Evolutionary conservation across 2,888 invertebrate genomes (phyloP).

Genomic region (Machimus atricapillus): DNA sequence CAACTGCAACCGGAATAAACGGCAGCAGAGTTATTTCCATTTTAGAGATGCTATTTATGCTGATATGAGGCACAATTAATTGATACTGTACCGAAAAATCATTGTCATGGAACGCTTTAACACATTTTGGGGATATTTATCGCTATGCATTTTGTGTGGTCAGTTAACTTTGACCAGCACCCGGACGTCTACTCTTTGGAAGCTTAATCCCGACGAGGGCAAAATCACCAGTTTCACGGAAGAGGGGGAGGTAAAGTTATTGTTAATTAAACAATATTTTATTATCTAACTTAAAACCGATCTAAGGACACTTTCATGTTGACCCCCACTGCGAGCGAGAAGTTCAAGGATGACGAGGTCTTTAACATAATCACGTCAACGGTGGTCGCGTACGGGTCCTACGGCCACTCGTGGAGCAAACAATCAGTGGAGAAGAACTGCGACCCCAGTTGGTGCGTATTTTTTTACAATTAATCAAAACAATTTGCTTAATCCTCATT

Average conservation of each 20-base stretch:
- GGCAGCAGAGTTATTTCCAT: neutral
- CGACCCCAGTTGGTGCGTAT: slow-evolving; percentile 48
- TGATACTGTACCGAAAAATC: neutral
- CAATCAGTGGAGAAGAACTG: slow-evolving; percentile 59
- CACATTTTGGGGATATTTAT: slow-evolving; percentile 51
- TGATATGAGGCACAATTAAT: neutral
- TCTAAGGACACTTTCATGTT: slow-evolving; percentile 48
- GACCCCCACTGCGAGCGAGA: slow-evolving; percentile 47
- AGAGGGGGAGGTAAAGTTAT: slow-evolving; percentile 46
- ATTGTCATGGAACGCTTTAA: slow-evolving; percentile 45
- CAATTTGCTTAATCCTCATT: neutral
- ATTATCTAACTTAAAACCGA: slow-evolving; percentile 32
- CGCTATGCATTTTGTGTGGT: slow-evolving; percentile 55
- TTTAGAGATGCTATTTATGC: neutral
- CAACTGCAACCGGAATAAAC: neutral
- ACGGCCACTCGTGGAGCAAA: slow-evolving; percentile 73
- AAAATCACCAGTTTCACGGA: slow-evolving; percentile 67
- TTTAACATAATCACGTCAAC: slow-evolving; percentile 80
- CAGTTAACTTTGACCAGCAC: slow-evolving; percentile 70
- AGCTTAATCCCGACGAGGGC: slow-evolving; percentile 77
- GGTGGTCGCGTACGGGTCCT: slow-evolving; percentile 67
- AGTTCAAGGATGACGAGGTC: slow-evolving; percentile 67
- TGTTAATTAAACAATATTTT: slow-evolving; percentile 51
- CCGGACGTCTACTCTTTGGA: slow-evolving; percentile 83
- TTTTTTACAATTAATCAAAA: neutral